A percentile compares a stretch with the other conserved stretches of the same genome.
Conservation (phyloP, 2,113 vertebrate genomes). For the Thinocorus orbignyianus region DNA sequence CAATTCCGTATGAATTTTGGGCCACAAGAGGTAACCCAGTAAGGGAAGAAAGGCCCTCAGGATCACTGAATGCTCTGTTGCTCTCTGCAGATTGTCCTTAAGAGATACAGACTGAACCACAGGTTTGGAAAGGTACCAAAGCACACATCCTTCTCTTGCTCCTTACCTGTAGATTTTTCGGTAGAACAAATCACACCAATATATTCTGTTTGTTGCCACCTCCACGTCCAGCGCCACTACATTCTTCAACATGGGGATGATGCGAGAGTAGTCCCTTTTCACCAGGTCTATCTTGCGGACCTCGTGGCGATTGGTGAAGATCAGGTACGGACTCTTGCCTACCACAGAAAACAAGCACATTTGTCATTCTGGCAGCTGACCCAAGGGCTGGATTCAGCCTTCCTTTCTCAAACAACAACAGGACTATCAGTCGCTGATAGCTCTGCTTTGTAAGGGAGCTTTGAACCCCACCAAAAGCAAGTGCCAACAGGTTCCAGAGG, state of each 20-base stretch:
- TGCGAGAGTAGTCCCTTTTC: conserved; percentile 88
- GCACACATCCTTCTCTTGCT: not conserved
- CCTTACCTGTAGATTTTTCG: conserved; percentile 93
- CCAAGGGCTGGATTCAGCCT: not conserved
- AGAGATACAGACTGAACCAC: not conserved
- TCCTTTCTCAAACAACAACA: not conserved
- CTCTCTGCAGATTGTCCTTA: not conserved
- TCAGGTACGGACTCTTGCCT: conserved; percentile 91
- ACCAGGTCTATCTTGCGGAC: conserved; percentile 92
- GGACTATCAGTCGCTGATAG: not conserved
- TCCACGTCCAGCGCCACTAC: conserved; percentile 94
- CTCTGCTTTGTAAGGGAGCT: not conserved
- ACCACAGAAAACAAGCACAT: not conserved
- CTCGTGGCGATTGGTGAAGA: conserved; percentile 97
- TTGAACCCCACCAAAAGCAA: not conserved
- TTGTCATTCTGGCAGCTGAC: conserved; percentile 1
- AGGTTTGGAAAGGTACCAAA: not conserved
- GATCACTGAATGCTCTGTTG: not conserved
- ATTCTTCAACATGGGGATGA: conserved; percentile 94
- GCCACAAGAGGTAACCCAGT: not conserved
- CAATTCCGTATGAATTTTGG: not conserved
- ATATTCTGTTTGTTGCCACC: conserved; percentile 92
- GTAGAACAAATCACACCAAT: conserved; percentile 97
- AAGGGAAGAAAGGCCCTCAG: not conserved
- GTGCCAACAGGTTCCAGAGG: not conserved